phyloP scores from a whole-genome alignment of 2,113 vertebrate genomes.

The Pteropus alecto region DNA sequence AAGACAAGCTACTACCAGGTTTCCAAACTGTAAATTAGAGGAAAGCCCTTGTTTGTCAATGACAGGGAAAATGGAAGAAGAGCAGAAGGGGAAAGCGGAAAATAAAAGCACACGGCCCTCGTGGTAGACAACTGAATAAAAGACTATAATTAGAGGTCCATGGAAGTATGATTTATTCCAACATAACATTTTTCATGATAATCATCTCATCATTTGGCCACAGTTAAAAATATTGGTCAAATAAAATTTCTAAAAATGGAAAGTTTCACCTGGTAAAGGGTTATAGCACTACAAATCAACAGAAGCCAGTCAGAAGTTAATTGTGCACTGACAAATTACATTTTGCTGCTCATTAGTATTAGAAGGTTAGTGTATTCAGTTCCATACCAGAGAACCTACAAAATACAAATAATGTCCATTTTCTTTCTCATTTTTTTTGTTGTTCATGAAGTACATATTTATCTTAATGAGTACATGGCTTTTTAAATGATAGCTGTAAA shows the following conservation, averaged over 20 bases:
- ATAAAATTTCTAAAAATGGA: conserved; percentile 5
- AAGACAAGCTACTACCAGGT: background rate
- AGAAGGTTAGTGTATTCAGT: conserved; percentile 49
- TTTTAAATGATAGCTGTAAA: conserved; percentile 73
- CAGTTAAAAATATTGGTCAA: conserved; percentile 33
- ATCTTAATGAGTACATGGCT: conserved; percentile 69
- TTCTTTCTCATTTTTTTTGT: conserved; percentile 41
- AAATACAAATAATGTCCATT: conserved; percentile 60
- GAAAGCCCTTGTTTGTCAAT: background rate
- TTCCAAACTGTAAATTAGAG: background rate
- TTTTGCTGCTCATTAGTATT: conserved; percentile 59
- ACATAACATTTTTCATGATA: background rate
- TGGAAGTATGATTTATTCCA: background rate
- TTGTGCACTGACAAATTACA: conserved; percentile 30
- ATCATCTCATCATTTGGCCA: conserved; percentile 11
- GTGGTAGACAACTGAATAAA: background rate
- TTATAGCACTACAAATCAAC: conserved; percentile 36
- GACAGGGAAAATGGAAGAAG: background rate
- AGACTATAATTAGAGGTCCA: background rate
- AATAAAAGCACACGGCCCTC: background rate
- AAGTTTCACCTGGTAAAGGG: conserved; percentile 17
- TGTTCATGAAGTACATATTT: conserved; percentile 64
- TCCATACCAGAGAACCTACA: conserved; percentile 27
- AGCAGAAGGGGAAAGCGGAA: background rate
- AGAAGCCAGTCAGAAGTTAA: conserved; percentile 52